Percentiles rank a stretch among this genome's conserved stretches.
Evolutionary conservation across 2,113 vertebrate genomes (phyloP).

Genomic region (Dicaeum eximium): DNA sequence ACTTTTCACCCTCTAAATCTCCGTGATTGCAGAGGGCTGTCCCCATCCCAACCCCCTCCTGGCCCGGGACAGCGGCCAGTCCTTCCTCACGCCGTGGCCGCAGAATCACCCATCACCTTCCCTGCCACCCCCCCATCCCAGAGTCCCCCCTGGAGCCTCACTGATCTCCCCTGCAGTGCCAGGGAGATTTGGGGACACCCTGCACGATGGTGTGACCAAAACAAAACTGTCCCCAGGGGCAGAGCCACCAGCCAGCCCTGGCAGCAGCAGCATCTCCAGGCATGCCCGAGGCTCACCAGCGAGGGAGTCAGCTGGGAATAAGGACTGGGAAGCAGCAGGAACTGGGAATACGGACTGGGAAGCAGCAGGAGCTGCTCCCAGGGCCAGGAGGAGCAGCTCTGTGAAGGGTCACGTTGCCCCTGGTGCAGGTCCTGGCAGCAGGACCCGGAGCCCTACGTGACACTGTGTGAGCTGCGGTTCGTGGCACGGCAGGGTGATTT

Average conservation of each 20-base stretch:
- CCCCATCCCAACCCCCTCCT: neutral
- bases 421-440: neutral
- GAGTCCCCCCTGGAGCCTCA: neutral
- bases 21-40: neutral
- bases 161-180: neutral
- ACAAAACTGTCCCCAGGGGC: neutral
- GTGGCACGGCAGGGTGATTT: neutral
- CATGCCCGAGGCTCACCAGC: accelerated
- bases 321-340: neutral
- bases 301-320: neutral
- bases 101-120: neutral
- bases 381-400: neutral
- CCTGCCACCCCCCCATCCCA: accelerated
- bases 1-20: neutral
- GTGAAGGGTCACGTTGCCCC: neutral
- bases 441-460: neutral
- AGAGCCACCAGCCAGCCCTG: neutral
- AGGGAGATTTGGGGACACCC: neutral
- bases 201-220: accelerated
- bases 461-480: neutral
- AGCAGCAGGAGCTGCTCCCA: neutral
- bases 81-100: accelerated
- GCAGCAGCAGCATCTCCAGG: neutral
- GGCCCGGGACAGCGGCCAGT: accelerated
- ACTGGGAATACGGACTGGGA: accelerated